Conservation (phyloP, 2,797 vertebrate genomes). For the Siniperca undulata region DNA sequence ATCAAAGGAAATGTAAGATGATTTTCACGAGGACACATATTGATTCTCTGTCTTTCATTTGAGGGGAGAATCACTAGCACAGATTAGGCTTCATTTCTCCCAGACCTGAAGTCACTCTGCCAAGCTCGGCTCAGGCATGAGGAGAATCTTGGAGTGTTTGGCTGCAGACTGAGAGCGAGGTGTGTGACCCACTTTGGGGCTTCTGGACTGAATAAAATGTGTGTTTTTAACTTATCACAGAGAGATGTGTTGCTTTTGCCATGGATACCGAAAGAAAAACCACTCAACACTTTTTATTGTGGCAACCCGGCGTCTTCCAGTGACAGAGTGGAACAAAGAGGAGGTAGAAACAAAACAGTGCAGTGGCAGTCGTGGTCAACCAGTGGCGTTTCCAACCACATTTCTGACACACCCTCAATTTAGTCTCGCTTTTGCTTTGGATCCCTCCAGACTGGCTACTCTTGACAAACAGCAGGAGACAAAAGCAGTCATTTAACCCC, state of each 20-base stretch:
- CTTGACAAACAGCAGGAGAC: slow-evolving; percentile 42
- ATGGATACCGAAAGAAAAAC: slow-evolving; percentile 55
- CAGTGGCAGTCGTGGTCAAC: slow-evolving; percentile 56
- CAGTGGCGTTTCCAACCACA: slow-evolving; percentile 74
- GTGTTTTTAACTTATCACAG: slow-evolving; percentile 16
- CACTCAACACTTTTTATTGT: slow-evolving; percentile 47
- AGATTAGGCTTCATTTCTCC: slow-evolving; percentile 15
- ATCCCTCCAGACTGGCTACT: slow-evolving; percentile 51
- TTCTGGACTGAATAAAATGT: slow-evolving; percentile 1
- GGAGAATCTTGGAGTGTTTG: slow-evolving; percentile 31
- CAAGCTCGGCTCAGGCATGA: slow-evolving; percentile 8
- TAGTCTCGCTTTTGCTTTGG: slow-evolving; percentile 30
- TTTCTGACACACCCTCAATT: slow-evolving; percentile 77
- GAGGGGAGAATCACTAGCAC: slow-evolving; percentile 1
- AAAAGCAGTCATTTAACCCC: slow-evolving; percentile 52
- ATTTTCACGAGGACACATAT: slow-evolving; percentile 51
- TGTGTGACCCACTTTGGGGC: slow-evolving; percentile 42
- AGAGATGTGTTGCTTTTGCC: slow-evolving; percentile 38
- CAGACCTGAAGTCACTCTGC: slow-evolving; percentile 23
- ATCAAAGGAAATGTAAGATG: slow-evolving; percentile 64
- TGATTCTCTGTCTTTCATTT: slow-evolving; percentile 45
- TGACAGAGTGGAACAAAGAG: slow-evolving; percentile 65
- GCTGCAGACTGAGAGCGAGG: neutral
- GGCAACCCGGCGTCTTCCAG: slow-evolving; percentile 30
- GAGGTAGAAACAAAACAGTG: slow-evolving; percentile 52